A percentile compares a stretch with the other conserved stretches of the same genome.
These are phyloP conservation scores for Gymnobelideus leadbeateri DNA, from an alignment of 2,113 vertebrate genomes.

Conservation along the genomic window DNA sequence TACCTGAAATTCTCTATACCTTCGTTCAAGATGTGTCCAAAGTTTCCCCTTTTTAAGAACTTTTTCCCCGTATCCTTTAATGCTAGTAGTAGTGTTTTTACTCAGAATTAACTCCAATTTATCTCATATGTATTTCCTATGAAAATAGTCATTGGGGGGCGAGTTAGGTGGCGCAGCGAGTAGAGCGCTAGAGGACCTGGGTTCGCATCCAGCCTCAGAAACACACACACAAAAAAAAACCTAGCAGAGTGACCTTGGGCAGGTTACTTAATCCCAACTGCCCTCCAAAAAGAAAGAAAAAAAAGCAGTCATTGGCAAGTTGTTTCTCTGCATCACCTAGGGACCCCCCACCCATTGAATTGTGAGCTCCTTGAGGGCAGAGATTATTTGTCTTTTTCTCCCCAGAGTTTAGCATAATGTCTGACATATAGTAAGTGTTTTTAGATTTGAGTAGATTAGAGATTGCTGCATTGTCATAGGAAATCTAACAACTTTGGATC, in stretches of 20 bases:
- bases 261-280: too few species aligned
- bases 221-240: too few species aligned
- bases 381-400: background rate
- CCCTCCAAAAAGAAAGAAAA: too few species aligned
- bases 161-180: too few species aligned
- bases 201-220: too few species aligned
- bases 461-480: background rate
- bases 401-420: background rate
- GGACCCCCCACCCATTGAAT: background rate
- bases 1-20: background rate
- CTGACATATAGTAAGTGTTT: background rate
- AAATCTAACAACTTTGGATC: background rate
- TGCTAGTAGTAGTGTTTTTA: background rate
- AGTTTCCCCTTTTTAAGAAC: background rate
- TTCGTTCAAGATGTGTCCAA: background rate
- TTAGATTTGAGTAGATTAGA: background rate
- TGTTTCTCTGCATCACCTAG: background rate
- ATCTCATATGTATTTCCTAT: background rate
- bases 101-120: background rate
- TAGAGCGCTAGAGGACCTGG: too few species aligned
- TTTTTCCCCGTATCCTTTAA: background rate
- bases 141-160: background rate
- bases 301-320: background rate
- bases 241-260: too few species aligned
- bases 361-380: background rate